Evolutionary conservation across 2,113 vertebrate genomes (phyloP), one percentile per base, ranked within the genome.

Genomic region (Ptilorrhoa leucosticta): DNA sequence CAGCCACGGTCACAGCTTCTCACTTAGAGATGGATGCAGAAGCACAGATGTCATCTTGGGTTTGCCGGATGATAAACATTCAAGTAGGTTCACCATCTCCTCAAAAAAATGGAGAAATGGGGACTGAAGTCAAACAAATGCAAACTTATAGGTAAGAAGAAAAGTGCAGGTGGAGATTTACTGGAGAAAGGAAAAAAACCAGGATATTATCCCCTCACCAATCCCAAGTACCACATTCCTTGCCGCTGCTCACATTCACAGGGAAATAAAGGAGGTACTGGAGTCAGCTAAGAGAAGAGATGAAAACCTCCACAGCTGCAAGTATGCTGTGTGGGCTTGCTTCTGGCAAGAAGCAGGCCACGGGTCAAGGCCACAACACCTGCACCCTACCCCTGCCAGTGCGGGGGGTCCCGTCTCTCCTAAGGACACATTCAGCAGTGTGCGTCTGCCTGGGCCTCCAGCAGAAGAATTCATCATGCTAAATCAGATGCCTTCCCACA

Each of bases 1-100:
- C 44, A 87, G 45, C 61, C 50, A 72, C 22, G 63, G 70, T 72
- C 93, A 79, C 70, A 87, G 45, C n/a, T 91, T 83, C 54, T 56
- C 45, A 50, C 33, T 85, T 45, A 82, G 57, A 89, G 31, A 65
- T 5, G 30, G 53, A 57, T 65, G 57, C 31, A 89, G 82, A 92
- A 68, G 28, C 58, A 81, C 23, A 76, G 33, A 73, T 73, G 66
- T 83, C 63, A 37, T 70, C 63, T 69, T 72, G 40, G 48, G 71
- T 87, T 92, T 93, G 45, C 24, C 0, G 0, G 35, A 40, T 58
- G 45, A 73, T 65, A 72, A 92, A 53, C 27, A 39, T 58, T 37
- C 42, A 80, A 80, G 50, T 12, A 68, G 20, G 30, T 47, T 84
- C 40, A 40, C 16, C 35, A 8, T 21, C 35, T 78, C 42, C 40